Evolutionary conservation across 2,113 vertebrate genomes (phyloP).

Genomic region (Nematolebias whitei): DNA sequence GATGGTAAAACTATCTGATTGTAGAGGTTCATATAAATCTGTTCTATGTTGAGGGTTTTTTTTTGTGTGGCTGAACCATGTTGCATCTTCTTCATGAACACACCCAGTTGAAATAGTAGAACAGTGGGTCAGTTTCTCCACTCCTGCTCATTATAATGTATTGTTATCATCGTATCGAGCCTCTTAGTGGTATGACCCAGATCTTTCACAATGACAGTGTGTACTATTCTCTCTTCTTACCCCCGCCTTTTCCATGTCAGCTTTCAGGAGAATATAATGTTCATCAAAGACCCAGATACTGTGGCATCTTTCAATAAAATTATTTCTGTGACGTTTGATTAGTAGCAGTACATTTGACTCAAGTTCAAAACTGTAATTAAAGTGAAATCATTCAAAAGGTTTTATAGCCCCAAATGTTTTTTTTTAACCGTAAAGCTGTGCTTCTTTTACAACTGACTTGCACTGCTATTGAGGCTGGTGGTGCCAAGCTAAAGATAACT

Average conservation of each 20-base stretch:
- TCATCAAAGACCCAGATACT: background rate
- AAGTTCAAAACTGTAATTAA: background rate
- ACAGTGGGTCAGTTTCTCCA: slow-evolving; percentile 28
- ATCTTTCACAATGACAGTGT: slow-evolving; percentile 55
- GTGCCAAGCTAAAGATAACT: slow-evolving; percentile 27
- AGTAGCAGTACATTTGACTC: background rate
- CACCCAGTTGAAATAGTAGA: background rate
- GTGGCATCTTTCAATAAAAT: slow-evolving; percentile 6
- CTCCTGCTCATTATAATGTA: slow-evolving; percentile 24
- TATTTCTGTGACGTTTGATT: background rate
- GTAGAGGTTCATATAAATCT: background rate
- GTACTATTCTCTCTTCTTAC: background rate
- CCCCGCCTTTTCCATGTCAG: slow-evolving; percentile 5
- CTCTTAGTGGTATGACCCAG: slow-evolving; percentile 62
- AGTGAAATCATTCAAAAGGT: background rate
- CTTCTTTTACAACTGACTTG: slow-evolving; percentile 10
- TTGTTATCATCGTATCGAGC: slow-evolving; percentile 30
- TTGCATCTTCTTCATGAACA: background rate
- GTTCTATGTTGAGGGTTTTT: background rate
- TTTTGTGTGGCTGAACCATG: background rate
- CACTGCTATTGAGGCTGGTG: background rate
- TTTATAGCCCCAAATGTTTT: background rate
- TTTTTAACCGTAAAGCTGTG: background rate
- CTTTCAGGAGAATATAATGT: slow-evolving; percentile 14
- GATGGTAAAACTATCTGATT: too few species aligned